Base-by-base conservation (phyloP, 2,797 vertebrate genomes). In the Ataeniobius toweri region DNA sequence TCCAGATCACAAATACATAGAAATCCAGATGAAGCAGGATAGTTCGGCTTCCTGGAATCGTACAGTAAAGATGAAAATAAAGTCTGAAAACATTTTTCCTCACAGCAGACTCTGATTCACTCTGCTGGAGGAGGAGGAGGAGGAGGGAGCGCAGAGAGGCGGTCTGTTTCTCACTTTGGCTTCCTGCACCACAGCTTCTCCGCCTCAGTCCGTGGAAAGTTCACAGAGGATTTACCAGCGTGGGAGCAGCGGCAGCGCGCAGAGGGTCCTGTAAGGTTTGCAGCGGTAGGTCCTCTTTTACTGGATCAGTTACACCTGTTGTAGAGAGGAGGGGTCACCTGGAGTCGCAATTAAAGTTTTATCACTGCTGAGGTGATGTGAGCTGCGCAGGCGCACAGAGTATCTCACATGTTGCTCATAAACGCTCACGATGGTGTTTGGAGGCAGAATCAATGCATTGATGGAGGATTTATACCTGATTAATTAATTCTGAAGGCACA, bases 201-300 rank as follows among this genome's bases (percentile, higher is more conserved):
- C 26, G 28, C 51, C 75, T 72, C 84, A 83, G 85, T 86, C 85
- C 58, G 80, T 86, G 83, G 83, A 89, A 83, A 88, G 0, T 77
- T 59, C 75, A 39, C 81, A 41, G 76, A 86, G 81, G 83, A 86
- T 86, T 82, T 79, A 68, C 67, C 67, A 26, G 51, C 74, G 65
- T 74, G 46, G 1, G 28, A 41, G 73, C 70, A 20, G 58, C 86
- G 28, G 78, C 6, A 46, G 85, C 76, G 55, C 39, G 46, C 53
- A 70, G 26, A 83, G 6, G 46, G 58, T 28, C 13, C 56, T 6
- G n/a, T 9, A n/a, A 59, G n/a, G 22, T 26, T 24, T 24, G 9
- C 24, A 1, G n/a, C n/a, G 85, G 88, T 91, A 76, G 1, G 86
- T 76, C 56, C 0, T 16, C 16, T 0, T 3, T 12, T 24, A 9